Percentiles rank a stretch among this genome's conserved stretches.
Conservation (phyloP, 2,888 invertebrate species). For the Anthophora plumipes region DNA sequence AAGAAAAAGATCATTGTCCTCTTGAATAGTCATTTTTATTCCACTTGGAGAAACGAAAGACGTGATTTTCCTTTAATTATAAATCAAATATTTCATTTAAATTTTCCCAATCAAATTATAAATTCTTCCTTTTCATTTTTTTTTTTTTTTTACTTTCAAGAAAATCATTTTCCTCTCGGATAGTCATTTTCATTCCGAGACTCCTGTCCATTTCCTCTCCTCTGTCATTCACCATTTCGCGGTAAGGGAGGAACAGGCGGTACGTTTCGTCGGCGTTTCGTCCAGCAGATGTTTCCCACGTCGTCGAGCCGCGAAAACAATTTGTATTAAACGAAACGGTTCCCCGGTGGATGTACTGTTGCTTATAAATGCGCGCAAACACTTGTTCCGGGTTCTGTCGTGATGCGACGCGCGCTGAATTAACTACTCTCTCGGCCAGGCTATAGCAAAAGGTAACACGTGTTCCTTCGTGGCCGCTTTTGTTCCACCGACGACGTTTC, state of each 20-base stretch:
- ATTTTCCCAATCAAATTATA: too few species aligned
- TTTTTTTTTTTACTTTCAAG: too few species aligned
- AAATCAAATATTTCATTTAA: too few species aligned
- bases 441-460: conserved; percentile 58
- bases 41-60: too few species aligned
- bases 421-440: conserved; percentile 32
- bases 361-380: conserved; percentile 53
- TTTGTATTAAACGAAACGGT: conserved; percentile 56
- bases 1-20: too few species aligned
- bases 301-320: conserved; percentile 51
- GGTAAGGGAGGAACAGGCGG: not conserved
- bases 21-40: too few species aligned
- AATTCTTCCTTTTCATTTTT: too few species aligned
- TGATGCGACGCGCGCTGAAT: conserved; percentile 46
- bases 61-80: too few species aligned
- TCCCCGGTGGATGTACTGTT: conserved; percentile 38
- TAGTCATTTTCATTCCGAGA: too few species aligned
- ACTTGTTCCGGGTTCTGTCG: conserved; percentile 63
- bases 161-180: too few species aligned
- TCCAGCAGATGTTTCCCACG: conserved; percentile 56
- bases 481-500: conserved; percentile 21
- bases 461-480: conserved; percentile 40
- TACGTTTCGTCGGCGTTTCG: not conserved
- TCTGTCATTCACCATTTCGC: too few species aligned
- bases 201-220: too few species aligned